Percentiles rank a stretch among this genome's conserved stretches.
phyloP scores from a whole-genome alignment of 2,113 vertebrate genomes.

The Thomomys bottae region DNA sequence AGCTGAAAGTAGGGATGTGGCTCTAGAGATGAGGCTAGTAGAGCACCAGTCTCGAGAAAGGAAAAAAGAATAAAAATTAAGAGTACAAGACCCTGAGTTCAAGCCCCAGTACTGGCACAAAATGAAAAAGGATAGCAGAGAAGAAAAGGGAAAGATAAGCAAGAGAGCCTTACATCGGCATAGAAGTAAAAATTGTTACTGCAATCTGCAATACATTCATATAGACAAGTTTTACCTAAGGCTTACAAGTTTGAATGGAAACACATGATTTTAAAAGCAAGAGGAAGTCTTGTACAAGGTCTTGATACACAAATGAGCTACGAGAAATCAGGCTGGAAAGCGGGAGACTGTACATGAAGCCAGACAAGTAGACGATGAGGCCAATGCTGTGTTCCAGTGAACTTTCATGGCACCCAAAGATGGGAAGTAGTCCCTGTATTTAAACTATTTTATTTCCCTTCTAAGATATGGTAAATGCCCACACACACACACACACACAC shows the following conservation, averaged over 20 bases:
- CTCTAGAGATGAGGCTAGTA: no score
- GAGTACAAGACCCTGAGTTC: no score
- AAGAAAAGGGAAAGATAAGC: neutral
- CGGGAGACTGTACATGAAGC: neutral
- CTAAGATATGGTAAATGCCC: constrained; percentile 65
- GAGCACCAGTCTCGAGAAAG: no score
- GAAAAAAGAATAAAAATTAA: no score
- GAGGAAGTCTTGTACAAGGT: neutral
- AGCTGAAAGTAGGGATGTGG: no score
- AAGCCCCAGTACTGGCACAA: no score
- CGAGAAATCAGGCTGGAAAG: neutral
- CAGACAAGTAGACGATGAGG: neutral
- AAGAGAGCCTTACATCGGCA: neutral
- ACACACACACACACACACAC: no score
- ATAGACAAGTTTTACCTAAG: neutral
- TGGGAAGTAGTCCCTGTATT: constrained; percentile 17
- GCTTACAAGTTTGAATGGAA: neutral
- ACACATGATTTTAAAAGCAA: neutral
- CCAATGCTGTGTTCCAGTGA: neutral
- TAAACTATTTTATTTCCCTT: constrained; percentile 60
- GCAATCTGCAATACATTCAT: neutral
- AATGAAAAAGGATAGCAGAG: no score
- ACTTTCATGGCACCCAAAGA: neutral
- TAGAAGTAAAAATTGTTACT: neutral
- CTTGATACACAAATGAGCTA: accelerated